phyloP scores from a whole-genome alignment of 2,113 vertebrate species.

The Coreoperca whiteheadi region DNA sequence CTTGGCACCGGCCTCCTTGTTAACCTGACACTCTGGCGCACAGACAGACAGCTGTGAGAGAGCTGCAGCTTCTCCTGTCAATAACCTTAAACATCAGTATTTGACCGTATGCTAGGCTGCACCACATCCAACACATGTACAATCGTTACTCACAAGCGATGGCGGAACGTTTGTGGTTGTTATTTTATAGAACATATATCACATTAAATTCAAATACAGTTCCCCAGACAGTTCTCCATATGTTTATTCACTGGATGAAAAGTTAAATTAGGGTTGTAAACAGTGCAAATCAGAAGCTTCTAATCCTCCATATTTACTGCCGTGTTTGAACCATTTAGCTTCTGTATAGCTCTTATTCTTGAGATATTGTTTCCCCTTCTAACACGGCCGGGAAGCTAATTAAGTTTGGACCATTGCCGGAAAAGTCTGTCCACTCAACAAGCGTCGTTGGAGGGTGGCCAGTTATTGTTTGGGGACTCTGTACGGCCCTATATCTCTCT shows the following conservation, averaged over 20 bases:
- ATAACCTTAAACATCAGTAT: conserved; percentile 38
- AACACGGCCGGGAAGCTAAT: conserved; percentile 56
- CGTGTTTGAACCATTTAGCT: conserved; percentile 40
- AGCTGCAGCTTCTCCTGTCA: conserved; percentile 51
- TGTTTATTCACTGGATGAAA: too few relatives aligned
- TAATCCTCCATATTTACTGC: background rate
- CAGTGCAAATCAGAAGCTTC: conserved; percentile 7
- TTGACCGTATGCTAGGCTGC: background rate
- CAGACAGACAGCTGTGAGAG: conserved; percentile 48
- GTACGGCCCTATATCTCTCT: conserved; percentile 30
- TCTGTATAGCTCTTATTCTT: conserved; percentile 31
- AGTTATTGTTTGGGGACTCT: conserved; percentile 69
- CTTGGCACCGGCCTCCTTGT: conserved; percentile 67
- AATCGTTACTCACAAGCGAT: background rate
- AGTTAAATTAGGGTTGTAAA: background rate
- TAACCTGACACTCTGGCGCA: conserved; percentile 66
- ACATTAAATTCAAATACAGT: background rate
- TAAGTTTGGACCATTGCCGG: conserved; percentile 54
- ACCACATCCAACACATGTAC: background rate
- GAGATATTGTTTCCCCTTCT: conserved; percentile 43
- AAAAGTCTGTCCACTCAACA: conserved; percentile 56
- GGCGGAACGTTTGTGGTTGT: background rate
- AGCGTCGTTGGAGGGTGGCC: conserved; percentile 62
- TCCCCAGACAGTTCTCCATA: too few relatives aligned
- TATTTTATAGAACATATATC: background rate